Base-by-base conservation (phyloP, 2,113 vertebrate genomes). In the Eupsittula cactorum region DNA sequence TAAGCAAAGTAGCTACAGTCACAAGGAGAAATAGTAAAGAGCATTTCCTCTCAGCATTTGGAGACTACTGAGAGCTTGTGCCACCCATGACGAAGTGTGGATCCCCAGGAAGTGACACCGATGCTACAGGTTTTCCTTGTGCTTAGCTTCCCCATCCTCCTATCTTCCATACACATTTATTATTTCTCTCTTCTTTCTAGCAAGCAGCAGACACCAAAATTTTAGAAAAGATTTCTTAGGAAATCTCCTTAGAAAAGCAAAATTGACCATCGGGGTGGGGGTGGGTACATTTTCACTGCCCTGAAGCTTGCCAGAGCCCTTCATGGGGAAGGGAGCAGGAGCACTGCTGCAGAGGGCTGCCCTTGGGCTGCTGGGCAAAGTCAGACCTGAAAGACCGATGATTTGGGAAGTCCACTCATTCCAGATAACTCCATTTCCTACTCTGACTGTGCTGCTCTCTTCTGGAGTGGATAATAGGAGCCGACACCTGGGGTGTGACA, bases 201-300 rank as follows among this genome's bases (percentile, higher is more conserved):
- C 27, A 80, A 90, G 59, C 59, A 49, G 41, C 24, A 60, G 49
- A 55, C 60, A 33, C 4, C 70, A 46, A 9, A 31, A 11, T 39
- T 27, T 74, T 33, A 11, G 50, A 47, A 68, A 39, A 73, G 1
- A 3, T 47, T 78, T 91, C 39, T 67, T 37, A 44, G 39, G 44
- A 62, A 70, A 11, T 60, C 6, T 68, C 16, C 3, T 47, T n/a
- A 74, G 14, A 33, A 67, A 55, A 68, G 21, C 41, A 75, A 86
- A 83, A 73, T 1, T 49, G 20, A 42, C 20, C 0, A 0, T 7
- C 9, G 1, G 5, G 28, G 47, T 4, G 23, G 21, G 7, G 11
- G 47, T 4, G 12, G 47, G 5, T 16, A 7, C 5, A 7, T 25
- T 83, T 88, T 87, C 76, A 16, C 31, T 52, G 41, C 37, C 84